These are phyloP conservation scores for Dendrolimus kikuchii DNA, from an alignment of 1,140 invertebrate species.

Conservation along the genomic window DNA sequence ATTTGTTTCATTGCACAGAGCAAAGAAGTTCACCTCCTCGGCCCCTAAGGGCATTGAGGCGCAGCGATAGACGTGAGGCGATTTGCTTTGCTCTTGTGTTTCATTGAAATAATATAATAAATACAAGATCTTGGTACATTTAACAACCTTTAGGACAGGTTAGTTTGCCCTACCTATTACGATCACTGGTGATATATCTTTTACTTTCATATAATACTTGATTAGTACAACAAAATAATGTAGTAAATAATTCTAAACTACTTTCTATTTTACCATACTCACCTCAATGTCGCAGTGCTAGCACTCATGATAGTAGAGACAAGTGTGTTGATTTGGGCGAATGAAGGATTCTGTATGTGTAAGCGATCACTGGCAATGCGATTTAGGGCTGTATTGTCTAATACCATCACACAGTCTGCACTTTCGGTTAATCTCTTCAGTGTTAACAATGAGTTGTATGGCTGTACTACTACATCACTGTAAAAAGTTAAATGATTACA, in stretches of 20 bases:
- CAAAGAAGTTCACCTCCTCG: too few relatives aligned
- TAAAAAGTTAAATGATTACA: conserved; percentile 24
- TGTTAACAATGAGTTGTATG: conserved; percentile 98
- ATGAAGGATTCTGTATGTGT: conserved; percentile 96
- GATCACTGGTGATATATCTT: too few relatives aligned
- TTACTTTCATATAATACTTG: too few relatives aligned
- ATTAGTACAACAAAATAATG: too few relatives aligned
- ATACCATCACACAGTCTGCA: conserved; percentile 98
- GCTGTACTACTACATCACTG: conserved; percentile 99
- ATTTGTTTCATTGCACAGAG: too few relatives aligned
- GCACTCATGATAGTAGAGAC: conserved; percentile 99
- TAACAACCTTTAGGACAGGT: too few relatives aligned
- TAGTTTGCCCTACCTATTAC: too few relatives aligned
- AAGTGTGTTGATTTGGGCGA: conserved; percentile 97
- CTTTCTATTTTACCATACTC: conserved; percentile 11
- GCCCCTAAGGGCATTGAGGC: too few relatives aligned
- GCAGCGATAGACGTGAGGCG: too few relatives aligned
- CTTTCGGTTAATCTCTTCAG: conserved; percentile 95
- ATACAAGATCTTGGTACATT: too few relatives aligned
- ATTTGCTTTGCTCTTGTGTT: too few relatives aligned
- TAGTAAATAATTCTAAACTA: background rate
- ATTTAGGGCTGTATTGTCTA: conserved; percentile 98
- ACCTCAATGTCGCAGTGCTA: conserved; percentile 93
- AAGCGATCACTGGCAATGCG: conserved; percentile 95
- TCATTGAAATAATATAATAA: too few relatives aligned